Percentiles rank a stretch among this genome's conserved stretches.
Conservation (phyloP, 2,797 vertebrate species). For the Coranthus polyacanthus region DNA sequence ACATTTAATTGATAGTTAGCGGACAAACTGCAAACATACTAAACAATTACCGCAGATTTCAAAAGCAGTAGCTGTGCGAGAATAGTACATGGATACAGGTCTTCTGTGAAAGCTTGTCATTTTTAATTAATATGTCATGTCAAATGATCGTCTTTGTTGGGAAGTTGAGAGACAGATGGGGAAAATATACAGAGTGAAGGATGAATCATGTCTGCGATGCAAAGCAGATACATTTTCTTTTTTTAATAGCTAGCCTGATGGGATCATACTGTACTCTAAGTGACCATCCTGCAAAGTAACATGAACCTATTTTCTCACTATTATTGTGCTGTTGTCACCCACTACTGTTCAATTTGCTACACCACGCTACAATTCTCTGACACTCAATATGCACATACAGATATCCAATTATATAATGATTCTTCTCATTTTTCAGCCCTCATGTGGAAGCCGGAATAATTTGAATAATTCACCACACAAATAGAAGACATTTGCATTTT, state of each 20-base stretch:
- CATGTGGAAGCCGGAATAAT: constrained; percentile 34
- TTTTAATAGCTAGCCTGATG: constrained; percentile 20
- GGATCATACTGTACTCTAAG: constrained; percentile 30
- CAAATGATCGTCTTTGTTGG: constrained; percentile 5
- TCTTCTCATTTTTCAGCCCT: constrained; percentile 23
- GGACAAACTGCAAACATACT: neutral
- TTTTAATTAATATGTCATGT: constrained; percentile 13
- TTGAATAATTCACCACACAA: constrained; percentile 49
- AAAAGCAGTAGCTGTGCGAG: neutral
- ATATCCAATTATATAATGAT: constrained; percentile 29
- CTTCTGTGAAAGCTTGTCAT: neutral
- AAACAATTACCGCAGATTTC: neutral
- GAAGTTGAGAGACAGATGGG: constrained; percentile 8
- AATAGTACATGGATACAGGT: neutral
- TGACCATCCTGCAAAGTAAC: constrained; percentile 12
- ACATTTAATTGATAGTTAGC: constrained; percentile 1
- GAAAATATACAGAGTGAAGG: constrained; percentile 1
- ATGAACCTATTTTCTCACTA: constrained; percentile 26
- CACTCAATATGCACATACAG: constrained; percentile 38
- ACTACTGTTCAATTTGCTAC: constrained; percentile 21
- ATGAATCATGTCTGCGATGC: neutral
- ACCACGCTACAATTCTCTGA: constrained; percentile 18
- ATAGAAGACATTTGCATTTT: constrained; percentile 55
- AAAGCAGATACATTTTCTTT: constrained; percentile 8
- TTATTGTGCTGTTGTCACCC: constrained; percentile 24